A percentile compares a stretch with the other conserved stretches of the same genome.
Evolutionary conservation across 2,888 invertebrate species (phyloP).

Genomic region (Nycteola revayana): DNA sequence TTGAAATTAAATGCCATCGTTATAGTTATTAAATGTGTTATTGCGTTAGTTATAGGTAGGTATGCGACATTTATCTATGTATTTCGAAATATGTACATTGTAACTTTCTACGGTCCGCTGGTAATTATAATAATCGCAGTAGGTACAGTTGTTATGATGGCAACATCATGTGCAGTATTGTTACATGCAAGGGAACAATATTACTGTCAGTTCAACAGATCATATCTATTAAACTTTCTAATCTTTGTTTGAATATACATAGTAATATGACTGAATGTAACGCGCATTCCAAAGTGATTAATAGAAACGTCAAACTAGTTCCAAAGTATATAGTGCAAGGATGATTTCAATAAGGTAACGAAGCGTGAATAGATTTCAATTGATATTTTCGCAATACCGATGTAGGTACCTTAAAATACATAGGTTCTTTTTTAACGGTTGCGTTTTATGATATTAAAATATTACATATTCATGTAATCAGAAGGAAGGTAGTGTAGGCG

Average conservation of each 20-base stretch:
- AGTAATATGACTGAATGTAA: constrained; percentile 49
- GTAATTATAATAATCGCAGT: constrained; percentile 46
- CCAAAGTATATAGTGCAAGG: constrained; percentile 36
- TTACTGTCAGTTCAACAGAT: constrained; percentile 32
- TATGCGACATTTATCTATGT: constrained; percentile 3
- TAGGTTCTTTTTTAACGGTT: too few relatives aligned
- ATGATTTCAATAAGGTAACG: constrained; percentile 45
- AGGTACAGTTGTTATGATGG: constrained; percentile 50
- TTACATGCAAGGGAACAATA: constrained; percentile 36
- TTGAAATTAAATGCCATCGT: too few relatives aligned
- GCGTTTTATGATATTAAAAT: too few relatives aligned
- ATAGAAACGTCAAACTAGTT: constrained; percentile 36
- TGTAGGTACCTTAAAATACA: constrained; percentile 21
- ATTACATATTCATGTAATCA: too few relatives aligned
- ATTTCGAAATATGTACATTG: constrained; percentile 23
- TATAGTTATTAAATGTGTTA: too few relatives aligned
- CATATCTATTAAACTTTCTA: constrained; percentile 65
- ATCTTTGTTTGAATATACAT: constrained; percentile 50
- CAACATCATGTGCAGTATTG: constrained; percentile 48
- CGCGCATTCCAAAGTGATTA: constrained; percentile 32
- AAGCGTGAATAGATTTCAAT: constrained; percentile 38
- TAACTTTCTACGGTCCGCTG: constrained; percentile 54
- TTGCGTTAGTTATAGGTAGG: too few relatives aligned
- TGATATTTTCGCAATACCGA: constrained; percentile 41
- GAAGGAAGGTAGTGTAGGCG: too few relatives aligned